Evolutionary conservation across 1,140 invertebrate species (phyloP).

Genomic region (Caenorhabditis tropicalis): DNA sequence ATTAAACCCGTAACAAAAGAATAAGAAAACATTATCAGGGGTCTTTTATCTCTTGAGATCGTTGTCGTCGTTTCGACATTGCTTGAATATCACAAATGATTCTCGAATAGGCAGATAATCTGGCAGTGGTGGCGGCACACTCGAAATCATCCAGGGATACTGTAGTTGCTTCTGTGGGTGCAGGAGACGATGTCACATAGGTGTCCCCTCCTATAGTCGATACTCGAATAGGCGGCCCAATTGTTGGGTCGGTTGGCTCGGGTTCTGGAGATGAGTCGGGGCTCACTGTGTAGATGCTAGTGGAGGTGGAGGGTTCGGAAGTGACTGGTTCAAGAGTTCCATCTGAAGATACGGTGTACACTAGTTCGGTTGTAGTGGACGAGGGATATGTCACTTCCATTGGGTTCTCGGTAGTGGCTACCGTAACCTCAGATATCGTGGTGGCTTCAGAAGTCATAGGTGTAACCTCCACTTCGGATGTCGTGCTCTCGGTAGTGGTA

Average conservation of each 20-base stretch:
- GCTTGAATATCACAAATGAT: not conserved
- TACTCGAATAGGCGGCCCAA: not conserved
- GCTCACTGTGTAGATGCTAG: not conserved
- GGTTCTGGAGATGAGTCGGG: not conserved
- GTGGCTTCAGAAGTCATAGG: too few relatives aligned
- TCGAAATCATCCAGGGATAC: not conserved
- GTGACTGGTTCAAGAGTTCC: slow-evolving; percentile 3
- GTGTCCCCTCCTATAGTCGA: not conserved
- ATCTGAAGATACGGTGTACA: slow-evolving; percentile 17
- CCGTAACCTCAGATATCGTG: too few relatives aligned
- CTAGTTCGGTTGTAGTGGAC: not conserved
- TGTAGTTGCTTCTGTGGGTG: not conserved
- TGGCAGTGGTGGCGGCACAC: not conserved
- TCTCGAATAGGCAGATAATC: not conserved
- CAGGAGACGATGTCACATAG: not conserved
- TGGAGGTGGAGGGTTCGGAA: not conserved
- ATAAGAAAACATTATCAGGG: too few relatives aligned
- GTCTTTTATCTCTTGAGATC: too few relatives aligned
- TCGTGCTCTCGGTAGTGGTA: not conserved
- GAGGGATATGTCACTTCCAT: too few relatives aligned
- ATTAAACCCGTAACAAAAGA: slow-evolving; percentile 17
- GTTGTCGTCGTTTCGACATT: not conserved
- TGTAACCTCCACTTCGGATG: too few relatives aligned
- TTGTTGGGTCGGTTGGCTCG: not conserved
- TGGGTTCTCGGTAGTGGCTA: too few relatives aligned